phyloP scores from a whole-genome alignment of 2,888 invertebrate species.

The Stenotaenia linearis region DNA sequence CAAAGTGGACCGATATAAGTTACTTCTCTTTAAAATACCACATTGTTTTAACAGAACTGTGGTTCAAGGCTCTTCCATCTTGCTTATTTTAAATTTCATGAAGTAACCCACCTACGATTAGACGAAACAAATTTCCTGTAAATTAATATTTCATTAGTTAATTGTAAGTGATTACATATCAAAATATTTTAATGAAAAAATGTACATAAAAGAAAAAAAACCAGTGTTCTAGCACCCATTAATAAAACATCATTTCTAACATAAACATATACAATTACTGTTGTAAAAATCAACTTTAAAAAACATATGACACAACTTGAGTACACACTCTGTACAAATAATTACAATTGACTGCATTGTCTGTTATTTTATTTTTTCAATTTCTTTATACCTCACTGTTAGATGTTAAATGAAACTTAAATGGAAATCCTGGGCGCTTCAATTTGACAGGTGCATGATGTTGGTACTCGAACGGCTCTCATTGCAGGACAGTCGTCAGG shows the following conservation, averaged over 20 bases:
- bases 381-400: neutral
- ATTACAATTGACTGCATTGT: neutral
- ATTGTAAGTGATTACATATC: too few relatives aligned
- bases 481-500: slow-evolving; percentile 42
- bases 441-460: slow-evolving; percentile 41
- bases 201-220: neutral
- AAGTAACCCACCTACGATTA: too few relatives aligned
- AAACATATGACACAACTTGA: neutral
- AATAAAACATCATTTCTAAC: neutral
- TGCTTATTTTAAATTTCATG: too few relatives aligned
- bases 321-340: neutral
- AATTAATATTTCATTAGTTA: too few relatives aligned
- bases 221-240: neutral
- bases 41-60: too few relatives aligned
- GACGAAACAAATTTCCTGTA: too few relatives aligned
- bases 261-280: neutral
- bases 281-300: neutral
- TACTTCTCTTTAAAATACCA: too few relatives aligned
- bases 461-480: slow-evolving; percentile 42
- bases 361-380: neutral
- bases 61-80: too few relatives aligned
- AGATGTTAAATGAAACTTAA: neutral
- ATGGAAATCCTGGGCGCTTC: slow-evolving; percentile 15
- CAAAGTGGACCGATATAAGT: too few relatives aligned
- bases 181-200: neutral